A percentile compares a stretch with the other conserved stretches of the same genome.
Conservation (phyloP, 2,888 invertebrate species). For the Mantis religiosa region DNA sequence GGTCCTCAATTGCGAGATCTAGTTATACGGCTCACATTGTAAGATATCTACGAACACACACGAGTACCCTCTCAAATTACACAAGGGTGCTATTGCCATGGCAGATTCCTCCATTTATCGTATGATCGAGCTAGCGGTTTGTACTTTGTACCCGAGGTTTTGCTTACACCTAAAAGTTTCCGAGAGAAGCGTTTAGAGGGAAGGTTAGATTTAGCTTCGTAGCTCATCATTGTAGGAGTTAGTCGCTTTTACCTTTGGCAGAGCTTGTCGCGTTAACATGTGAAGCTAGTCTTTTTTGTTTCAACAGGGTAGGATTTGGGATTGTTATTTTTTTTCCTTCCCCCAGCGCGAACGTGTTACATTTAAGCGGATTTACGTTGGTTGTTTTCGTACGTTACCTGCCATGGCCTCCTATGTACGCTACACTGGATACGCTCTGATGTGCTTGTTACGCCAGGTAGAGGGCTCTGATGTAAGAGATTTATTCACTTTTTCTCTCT, state of each 20-base stretch:
- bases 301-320: not conserved
- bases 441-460: slow-evolving; percentile 1
- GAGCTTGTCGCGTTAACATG: not conserved
- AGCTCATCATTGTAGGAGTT: not conserved
- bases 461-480: not conserved
- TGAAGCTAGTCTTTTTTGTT: not conserved
- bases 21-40: too few relatives aligned
- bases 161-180: too few relatives aligned
- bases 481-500: not conserved
- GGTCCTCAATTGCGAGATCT: too few relatives aligned
- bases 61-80: too few relatives aligned
- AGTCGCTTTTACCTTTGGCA: not conserved
- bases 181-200: too few relatives aligned
- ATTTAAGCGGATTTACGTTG: slow-evolving; percentile 13
- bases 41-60: too few relatives aligned
- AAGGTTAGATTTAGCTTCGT: not conserved
- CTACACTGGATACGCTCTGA: not conserved
- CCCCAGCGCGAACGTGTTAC: not conserved
- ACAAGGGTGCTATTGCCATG: too few relatives aligned
- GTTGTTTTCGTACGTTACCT: not conserved
- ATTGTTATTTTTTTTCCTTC: not conserved
- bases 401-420: slow-evolving; percentile 3
- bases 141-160: too few relatives aligned
- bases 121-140: too few relatives aligned
- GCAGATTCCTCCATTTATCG: too few relatives aligned